A percentile compares a stretch with the other conserved stretches of the same genome.
These are phyloP conservation scores for Peromyscus attwateri DNA, from an alignment of 2,797 vertebrate genomes.

Conservation along the genomic window DNA sequence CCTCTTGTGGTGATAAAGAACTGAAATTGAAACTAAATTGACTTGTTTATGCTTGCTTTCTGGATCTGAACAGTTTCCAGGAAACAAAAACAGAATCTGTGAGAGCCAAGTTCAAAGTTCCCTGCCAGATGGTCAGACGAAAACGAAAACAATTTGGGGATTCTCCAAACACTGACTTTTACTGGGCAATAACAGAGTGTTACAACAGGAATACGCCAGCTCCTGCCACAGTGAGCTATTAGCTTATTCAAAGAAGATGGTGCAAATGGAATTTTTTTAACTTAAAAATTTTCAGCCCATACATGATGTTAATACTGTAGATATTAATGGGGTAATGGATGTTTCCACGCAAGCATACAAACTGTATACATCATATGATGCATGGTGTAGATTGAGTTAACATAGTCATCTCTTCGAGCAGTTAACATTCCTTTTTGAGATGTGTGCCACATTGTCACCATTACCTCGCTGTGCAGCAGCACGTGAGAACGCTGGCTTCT, in stretches of 20 bases:
- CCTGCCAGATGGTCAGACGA: too few relatives aligned
- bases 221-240: not conserved
- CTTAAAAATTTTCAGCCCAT: not conserved
- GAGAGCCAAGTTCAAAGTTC: not conserved
- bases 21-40: not conserved
- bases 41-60: not conserved
- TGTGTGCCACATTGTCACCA: not conserved
- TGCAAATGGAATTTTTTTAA: not conserved
- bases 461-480: too few relatives aligned
- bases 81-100: not conserved
- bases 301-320: not conserved
- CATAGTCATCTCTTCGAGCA: not conserved
- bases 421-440: not conserved
- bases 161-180: not conserved
- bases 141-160: not conserved
- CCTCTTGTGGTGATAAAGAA: not conserved
- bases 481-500: not conserved
- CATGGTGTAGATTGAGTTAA: not conserved
- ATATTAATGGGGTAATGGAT: not conserved
- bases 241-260: not conserved
- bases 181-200: not conserved
- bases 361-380: not conserved
- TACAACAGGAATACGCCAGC: not conserved
- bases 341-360: not conserved
- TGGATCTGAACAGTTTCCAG: not conserved